A percentile compares a stretch with the other conserved stretches of the same genome.
Evolutionary conservation across 2,113 vertebrate species (phyloP).

Genomic region (Cervus canadensis): DNA sequence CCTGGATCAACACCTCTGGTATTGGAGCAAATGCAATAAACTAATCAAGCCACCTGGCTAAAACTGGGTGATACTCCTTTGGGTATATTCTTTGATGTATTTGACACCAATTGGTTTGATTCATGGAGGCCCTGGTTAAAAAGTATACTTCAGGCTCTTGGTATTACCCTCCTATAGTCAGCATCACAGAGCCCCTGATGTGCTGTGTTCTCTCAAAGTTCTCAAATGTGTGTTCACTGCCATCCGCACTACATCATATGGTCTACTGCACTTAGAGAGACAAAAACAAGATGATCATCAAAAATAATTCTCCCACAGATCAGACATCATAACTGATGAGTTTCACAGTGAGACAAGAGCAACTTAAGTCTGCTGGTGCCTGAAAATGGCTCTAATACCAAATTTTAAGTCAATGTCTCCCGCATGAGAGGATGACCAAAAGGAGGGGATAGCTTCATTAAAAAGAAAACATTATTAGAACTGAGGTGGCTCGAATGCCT

Average conservation of each 20-base stretch:
- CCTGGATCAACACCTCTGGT: not conserved
- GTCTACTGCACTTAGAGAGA: not conserved
- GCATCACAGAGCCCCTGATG: not conserved
- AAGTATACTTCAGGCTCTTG: not conserved
- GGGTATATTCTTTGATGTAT: not conserved
- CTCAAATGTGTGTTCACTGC: not conserved
- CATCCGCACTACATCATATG: not conserved
- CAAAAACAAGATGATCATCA: not conserved
- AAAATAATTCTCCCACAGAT: not conserved
- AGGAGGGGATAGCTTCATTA: not conserved
- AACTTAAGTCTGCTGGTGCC: not conserved
- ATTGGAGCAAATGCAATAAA: not conserved
- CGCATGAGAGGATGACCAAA: not conserved
- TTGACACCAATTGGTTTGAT: not conserved
- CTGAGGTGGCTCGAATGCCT: not conserved
- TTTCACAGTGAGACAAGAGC: not conserved
- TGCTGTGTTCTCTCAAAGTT: not conserved
- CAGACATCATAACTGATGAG: not conserved
- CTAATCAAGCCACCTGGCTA: not conserved
- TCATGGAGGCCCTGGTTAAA: not conserved
- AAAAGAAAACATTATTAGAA: not conserved
- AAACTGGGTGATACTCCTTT: not conserved
- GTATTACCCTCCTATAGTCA: not conserved
- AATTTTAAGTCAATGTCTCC: not conserved
- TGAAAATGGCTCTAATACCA: not conserved